Evolutionary conservation across 2,113 vertebrate genomes (phyloP), one percentile per base, ranked within the genome.

Genomic region (Noctilio leporinus): DNA sequence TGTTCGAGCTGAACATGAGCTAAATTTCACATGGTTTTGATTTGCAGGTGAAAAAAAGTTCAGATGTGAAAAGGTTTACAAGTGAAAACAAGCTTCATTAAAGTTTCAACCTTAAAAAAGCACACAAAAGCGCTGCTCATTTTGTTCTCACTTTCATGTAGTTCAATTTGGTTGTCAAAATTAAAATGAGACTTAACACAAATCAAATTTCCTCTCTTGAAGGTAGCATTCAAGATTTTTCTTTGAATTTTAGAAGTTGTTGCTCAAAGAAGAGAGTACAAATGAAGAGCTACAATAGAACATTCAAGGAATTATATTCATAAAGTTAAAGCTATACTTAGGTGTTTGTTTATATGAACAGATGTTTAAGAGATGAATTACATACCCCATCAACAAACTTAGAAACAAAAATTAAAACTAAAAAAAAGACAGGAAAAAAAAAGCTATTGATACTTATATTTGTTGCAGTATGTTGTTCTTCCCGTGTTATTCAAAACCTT

Each of bases 101-200:
- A 91, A 91, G 40, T 40, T 64, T 51, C 28, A 64, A 30, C 81
- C 89, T 95, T 92, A 95, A 78, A 91, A 93, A 95, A 93, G 95
- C 89, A 70, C 26, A n/a, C 24, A 55, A 38, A 94, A 87, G 35
- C 75, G 9, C 53, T 26, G 65, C 17, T 94, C 86, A 33, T 91
- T 94, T 89, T 92, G 51, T 92, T 94, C 95, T 97, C 80, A 86
- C 33, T 91, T 95, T 97, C 64, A 35, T 55, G 24, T 38, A 80
- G 81, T 87, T 95, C 95, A 97, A 96, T 96, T 96, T 97, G 70
- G 40, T 89, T 96, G 97, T 96, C 96, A 97, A 94, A 95, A 96
- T 93, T 89, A 91, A 93, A 95, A 73, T 43, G 70, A 91, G 65
- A 24, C 73, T 94, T 89, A 85, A 89, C 35, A 76, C 38, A 76